Evolutionary conservation across 2,888 invertebrate genomes (phyloP).

Genomic region (Cantharis rufa): DNA sequence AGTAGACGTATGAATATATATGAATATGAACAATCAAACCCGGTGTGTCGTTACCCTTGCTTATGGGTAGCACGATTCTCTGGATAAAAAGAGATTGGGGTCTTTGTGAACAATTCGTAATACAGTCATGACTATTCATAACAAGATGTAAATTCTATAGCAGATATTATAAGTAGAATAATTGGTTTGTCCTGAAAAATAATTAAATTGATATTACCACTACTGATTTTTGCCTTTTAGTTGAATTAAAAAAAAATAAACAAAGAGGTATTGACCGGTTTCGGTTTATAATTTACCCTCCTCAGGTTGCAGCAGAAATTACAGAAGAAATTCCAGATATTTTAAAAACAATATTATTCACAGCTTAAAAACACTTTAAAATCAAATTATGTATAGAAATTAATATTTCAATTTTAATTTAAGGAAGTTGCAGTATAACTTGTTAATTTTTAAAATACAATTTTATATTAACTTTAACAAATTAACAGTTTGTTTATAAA

Average conservation of each 20-base stretch:
- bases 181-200: not conserved
- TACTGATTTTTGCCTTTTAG: not conserved
- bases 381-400: too few relatives aligned
- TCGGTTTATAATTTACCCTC: too few relatives aligned
- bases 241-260: not conserved
- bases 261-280: too few relatives aligned
- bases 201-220: not conserved
- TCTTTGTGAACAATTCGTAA: conserved; percentile 11
- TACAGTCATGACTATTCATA: conserved; percentile 9
- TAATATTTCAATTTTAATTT: too few relatives aligned
- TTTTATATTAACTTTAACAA: too few relatives aligned
- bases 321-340: too few relatives aligned
- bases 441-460: too few relatives aligned
- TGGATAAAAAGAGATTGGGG: conserved; percentile 11
- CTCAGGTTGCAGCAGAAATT: too few relatives aligned
- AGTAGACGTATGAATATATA: conserved; percentile 36
- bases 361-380: too few relatives aligned
- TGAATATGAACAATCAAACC: conserved; percentile 37
- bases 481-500: too few relatives aligned
- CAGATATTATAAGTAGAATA: not conserved
- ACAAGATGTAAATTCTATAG: not conserved
- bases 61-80: conserved; percentile 18
- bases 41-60: conserved; percentile 33
- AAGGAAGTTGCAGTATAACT: too few relatives aligned
- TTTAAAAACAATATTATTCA: too few relatives aligned